Base-by-base conservation (phyloP, 2,113 vertebrate species). In the Paedocypris sp. region DNA sequence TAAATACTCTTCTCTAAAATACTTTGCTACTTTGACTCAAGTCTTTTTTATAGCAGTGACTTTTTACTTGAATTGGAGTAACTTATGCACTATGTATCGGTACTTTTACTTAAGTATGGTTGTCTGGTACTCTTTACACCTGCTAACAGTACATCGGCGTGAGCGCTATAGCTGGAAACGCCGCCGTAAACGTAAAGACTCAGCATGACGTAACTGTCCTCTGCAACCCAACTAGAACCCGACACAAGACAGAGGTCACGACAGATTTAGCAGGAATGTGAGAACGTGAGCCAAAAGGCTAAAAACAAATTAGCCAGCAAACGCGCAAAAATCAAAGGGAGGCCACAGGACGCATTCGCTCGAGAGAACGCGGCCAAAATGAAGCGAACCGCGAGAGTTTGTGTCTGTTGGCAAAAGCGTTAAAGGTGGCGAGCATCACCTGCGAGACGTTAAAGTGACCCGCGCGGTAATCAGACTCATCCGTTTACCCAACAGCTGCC, bases 101-200 rank as follows among this genome's bases (percentile, higher is more conserved):
- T n/a, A n/a, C n/a, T n/a, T n/a, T n/a, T n/a, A n/a, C n/a, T n/a
- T n/a, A n/a, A n/a, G n/a, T n/a, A n/a, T n/a, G n/a, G n/a, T n/a
- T n/a, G n/a, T n/a, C n/a, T n/a, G n/a, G n/a, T n/a, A n/a, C n/a
- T n/a, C n/a, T n/a, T n/a, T n/a, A n/a, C n/a, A n/a, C n/a, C n/a
- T n/a, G n/a, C n/a, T n/a, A n/a, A n/a, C n/a, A n/a, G n/a, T n/a
- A n/a, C n/a, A n/a, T n/a, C n/a, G n/a, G n/a, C n/a, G 81, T 85
- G 83, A 79, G 77, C 83, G 77, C 74, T 71, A 56, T 47, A 65
- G 71, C 77, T 67, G 73, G 67, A 32, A 54, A 79, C 70, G 70
- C 71, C 69, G 67, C 61, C 38, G 39, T 61, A 52, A 64, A 68
- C 18, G 68, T 57, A 57, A 43, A 60, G 57, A 72, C 68, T 9